phyloP scores from a whole-genome alignment of 1,140 invertebrate species.

The Homarus americanus region DNA sequence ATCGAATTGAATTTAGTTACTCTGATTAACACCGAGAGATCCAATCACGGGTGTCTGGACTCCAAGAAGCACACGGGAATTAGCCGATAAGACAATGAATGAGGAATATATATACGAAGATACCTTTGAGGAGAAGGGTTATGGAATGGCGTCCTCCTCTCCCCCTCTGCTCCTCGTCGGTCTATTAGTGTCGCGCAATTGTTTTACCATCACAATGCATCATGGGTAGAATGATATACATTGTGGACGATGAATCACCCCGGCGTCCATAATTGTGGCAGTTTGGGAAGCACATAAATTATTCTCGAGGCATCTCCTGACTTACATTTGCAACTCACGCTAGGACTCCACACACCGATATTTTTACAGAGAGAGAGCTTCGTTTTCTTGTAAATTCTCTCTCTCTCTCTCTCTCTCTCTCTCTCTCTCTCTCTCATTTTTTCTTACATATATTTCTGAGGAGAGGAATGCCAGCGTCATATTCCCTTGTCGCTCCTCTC shows the following conservation, averaged over 20 bases:
- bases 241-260: background rate
- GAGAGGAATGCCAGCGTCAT: too few relatives aligned
- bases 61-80: background rate
- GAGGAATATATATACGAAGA: background rate
- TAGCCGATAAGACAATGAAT: background rate
- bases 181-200: background rate
- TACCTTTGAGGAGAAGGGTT: accelerated
- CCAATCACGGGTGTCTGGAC: background rate
- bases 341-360: too few relatives aligned
- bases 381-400: too few relatives aligned
- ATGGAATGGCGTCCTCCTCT: too few relatives aligned
- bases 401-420: too few relatives aligned
- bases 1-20: background rate
- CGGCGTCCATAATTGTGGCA: background rate
- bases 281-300: background rate
- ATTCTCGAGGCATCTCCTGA: background rate
- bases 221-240: background rate
- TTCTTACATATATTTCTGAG: too few relatives aligned
- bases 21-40: background rate
- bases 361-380: too few relatives aligned
- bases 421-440: too few relatives aligned
- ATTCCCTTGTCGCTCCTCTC: background rate
- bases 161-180: background rate
- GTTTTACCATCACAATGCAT: background rate
- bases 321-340: too few relatives aligned